Evolutionary conservation across 2,113 vertebrate species (phyloP).

Genomic region (Ceratotherium simum): DNA sequence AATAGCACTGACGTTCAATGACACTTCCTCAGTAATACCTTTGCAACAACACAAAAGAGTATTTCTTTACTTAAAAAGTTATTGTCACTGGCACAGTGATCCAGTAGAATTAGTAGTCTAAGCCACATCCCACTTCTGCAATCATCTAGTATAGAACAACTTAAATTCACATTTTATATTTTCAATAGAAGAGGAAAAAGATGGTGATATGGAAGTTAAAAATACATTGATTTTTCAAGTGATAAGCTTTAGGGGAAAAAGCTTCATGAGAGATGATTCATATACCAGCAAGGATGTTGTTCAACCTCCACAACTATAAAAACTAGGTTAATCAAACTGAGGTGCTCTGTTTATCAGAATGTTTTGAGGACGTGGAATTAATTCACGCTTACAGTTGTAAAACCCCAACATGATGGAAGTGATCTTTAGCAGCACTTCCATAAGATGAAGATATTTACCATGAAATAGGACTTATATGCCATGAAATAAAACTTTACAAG

Average conservation of each 20-base stretch:
- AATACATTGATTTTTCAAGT: neutral
- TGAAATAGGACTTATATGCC: neutral
- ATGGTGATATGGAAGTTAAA: neutral
- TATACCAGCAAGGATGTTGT: neutral
- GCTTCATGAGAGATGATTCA: neutral
- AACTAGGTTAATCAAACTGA: neutral
- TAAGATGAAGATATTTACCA: constrained; percentile 41
- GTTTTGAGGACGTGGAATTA: neutral
- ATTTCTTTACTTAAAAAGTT: neutral
- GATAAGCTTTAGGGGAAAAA: neutral
- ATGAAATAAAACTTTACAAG: constrained; percentile 38
- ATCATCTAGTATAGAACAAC: neutral
- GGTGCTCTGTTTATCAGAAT: neutral
- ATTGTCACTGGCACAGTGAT: too few relatives aligned
- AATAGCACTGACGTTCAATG: neutral
- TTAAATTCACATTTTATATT: neutral
- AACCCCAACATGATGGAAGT: neutral
- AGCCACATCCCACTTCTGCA: neutral
- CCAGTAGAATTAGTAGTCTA: neutral
- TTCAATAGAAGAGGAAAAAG: neutral
- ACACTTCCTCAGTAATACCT: neutral
- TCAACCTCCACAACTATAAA: neutral
- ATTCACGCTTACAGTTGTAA: neutral
- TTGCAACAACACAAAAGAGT: neutral
- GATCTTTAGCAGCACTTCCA: neutral